A percentile compares a stretch with the other conserved stretches of the same genome.
Evolutionary conservation across 37 sponge, comb jelly and placozoan species (phyloP).

Genomic region (Ianthella basta): DNA sequence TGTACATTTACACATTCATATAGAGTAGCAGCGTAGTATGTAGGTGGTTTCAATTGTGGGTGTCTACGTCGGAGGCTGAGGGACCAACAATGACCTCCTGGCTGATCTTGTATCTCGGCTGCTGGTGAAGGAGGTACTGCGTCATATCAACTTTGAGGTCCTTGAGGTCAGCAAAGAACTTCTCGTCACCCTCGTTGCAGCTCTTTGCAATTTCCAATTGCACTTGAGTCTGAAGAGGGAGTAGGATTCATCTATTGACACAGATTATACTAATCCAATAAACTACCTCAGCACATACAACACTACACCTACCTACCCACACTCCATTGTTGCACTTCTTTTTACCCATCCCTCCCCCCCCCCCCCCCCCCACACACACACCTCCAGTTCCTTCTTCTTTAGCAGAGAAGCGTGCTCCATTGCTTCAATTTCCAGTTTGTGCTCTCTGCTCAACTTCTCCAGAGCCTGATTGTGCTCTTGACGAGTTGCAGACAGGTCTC

Average conservation of each 20-base stretch:
- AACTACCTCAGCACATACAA: too few species aligned
- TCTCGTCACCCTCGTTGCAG: slow-evolving; percentile 46
- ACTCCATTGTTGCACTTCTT: too few species aligned
- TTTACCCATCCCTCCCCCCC: too few species aligned
- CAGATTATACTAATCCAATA: too few species aligned
- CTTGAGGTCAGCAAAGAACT: slow-evolving; percentile 38
- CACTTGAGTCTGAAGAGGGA: slow-evolving; percentile 34
- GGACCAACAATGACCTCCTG: slow-evolving; percentile 61
- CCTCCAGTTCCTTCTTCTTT: slow-evolving; percentile 50
- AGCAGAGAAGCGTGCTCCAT: slow-evolving; percentile 30
- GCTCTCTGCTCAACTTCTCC: slow-evolving; percentile 45
- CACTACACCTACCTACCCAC: too few species aligned
- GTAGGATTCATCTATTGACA: too few species aligned
- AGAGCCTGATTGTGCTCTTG: slow-evolving; percentile 62
- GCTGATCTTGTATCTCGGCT: slow-evolving; percentile 42
- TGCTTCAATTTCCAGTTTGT: slow-evolving; percentile 36
- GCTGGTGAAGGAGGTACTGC: slow-evolving; percentile 53
- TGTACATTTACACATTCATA: too few species aligned
- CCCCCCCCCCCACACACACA: background rate
- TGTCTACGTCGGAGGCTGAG: background rate
- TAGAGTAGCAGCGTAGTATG: too few species aligned
- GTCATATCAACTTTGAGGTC: slow-evolving; percentile 80
- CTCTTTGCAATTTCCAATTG: slow-evolving; percentile 51
- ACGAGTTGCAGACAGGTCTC: slow-evolving; percentile 43
- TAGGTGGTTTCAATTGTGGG: background rate